Evolutionary conservation across 2,113 vertebrate genomes (phyloP), one percentile per base, ranked within the genome.

Genomic region (Buteo buteo): DNA sequence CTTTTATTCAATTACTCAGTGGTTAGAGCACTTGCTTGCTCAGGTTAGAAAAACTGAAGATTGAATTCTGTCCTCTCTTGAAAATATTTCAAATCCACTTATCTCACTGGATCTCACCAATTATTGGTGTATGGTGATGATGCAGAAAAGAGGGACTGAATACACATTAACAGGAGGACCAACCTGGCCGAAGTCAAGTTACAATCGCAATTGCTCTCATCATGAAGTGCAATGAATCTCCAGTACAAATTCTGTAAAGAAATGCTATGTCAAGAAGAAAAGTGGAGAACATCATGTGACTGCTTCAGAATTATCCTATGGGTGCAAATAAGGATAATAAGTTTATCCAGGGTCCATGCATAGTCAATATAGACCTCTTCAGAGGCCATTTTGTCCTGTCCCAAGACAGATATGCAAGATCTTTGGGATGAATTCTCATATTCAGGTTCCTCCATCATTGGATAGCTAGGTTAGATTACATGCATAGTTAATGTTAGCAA

Each of bases 41-140:
- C 44, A 61, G 77, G 32, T 74, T 76, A 84, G 58, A 76, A 94
- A 94, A 95, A 55, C 32, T 62, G 42, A 47, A 78, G 73, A 34
- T 13, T 89, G 29, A 95, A 67, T 92, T 45, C 10, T 69, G 83
- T 58, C 45, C n/a, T 81, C 24, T 80, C 47, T 65, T 85, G 70
- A 76, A 96, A 89, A 79, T 64, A 36, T 91, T 91, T 92, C 49
- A 82, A 25, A 93, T 54, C 21, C 74, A 18, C 76, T 86, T 70
- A 57, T 59, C 26, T 67, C 26, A 29, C 47, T 91, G 78, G 24
- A 44, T 69, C 40, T 81, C 45, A 24, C 57, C 70, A 57, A 7
- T 84, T 62, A 24, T 13, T 16, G 7, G 20, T 40, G 25, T 47
- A 7, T 26, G 31, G 38, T 36, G 57, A 42, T 47, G 44, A 36